Evolutionary conservation across 2,113 vertebrate genomes (phyloP), one percentile per base, ranked within the genome.

Genomic region (Speoplatyrhinus poulsoni): DNA sequence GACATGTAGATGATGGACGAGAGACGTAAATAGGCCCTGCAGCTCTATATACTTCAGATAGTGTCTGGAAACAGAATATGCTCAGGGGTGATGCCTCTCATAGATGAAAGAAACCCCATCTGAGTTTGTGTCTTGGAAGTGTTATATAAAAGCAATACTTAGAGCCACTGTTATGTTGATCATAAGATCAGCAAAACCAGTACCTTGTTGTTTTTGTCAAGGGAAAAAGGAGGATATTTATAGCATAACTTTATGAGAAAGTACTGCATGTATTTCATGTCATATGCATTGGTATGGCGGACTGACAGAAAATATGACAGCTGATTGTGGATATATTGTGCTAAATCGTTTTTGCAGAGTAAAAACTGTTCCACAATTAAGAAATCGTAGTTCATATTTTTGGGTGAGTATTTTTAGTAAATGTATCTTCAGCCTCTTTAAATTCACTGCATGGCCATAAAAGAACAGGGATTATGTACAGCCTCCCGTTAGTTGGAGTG

Each of bases 1-100:
- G 74, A 76, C 55, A 56, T 50, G 67, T 36, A 47, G 70, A 81
- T 73, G 77, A 83, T 76, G 76, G 76, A 72, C 47, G 53, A 82
- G 50, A 63, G 50, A 49, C 57, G 67, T 52, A 69, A 76, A 85
- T 69, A 78, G 70, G 54, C 64, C 13, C 19, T 6, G 16, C 26
- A 52, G 69, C 72, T 77, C 61, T 13, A 8, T 54, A 15, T 67
- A n/a, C 58, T 81, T 80, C 55, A 80, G 47, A 79, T 49, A 32
- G 16, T 1, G 55, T 60, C 65, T 72, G 55, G 76, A 72, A 63
- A 63, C 48, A 19, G 54, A 79, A 69, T 12, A 12, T 32, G 59
- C 54, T 32, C 32, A 67, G 19, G 52, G 69, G 65, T 79, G 26
- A 64, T n/a, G 4, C 59, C 55, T 77, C 62, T 12, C 50, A 48